Percentiles rank a stretch among this genome's conserved stretches.
Conservation (phyloP, 1,140 invertebrate species). For the Brachionus calyciflorus region DNA sequence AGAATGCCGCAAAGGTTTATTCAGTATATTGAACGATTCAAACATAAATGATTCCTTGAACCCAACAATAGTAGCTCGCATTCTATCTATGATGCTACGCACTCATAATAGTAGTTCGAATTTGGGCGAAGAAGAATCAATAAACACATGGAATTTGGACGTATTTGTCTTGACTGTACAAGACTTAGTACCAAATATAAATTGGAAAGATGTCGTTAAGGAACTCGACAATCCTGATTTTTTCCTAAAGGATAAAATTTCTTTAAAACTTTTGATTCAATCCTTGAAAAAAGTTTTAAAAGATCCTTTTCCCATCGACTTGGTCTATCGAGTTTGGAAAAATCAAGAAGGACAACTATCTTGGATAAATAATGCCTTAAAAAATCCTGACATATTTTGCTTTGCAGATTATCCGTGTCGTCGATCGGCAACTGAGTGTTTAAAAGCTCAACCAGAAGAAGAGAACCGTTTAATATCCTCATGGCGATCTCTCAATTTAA, state of each 20-base stretch:
- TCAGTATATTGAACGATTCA: slow-evolving; percentile 65
- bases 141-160: slow-evolving; percentile 84
- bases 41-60: slow-evolving; percentile 67
- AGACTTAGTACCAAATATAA: slow-evolving; percentile 72
- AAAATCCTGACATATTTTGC: slow-evolving; percentile 84
- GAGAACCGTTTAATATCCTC: slow-evolving; percentile 21
- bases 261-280: slow-evolving; percentile 75
- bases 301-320: slow-evolving; percentile 75
- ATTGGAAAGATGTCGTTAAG: slow-evolving; percentile 85
- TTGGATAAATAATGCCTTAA: slow-evolving; percentile 75
- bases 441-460: slow-evolving; percentile 83
- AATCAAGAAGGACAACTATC: slow-evolving; percentile 85
- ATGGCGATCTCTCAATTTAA: slow-evolving; percentile 75
- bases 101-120: slow-evolving; percentile 69
- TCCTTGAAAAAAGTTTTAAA: slow-evolving; percentile 72
- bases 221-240: slow-evolving; percentile 88
- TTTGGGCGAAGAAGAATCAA: slow-evolving; percentile 54
- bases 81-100: slow-evolving; percentile 80
- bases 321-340: slow-evolving; percentile 83
- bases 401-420: slow-evolving; percentile 81
- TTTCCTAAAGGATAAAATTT: slow-evolving; percentile 77
- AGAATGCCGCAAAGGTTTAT: slow-evolving; percentile 78
- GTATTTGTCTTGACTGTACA: slow-evolving; percentile 84
- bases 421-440: slow-evolving; percentile 78
- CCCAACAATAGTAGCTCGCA: slow-evolving; percentile 75